Conservation (phyloP, 2,888 invertebrate genomes). For the Acanthacorydalis orientalis region DNA sequence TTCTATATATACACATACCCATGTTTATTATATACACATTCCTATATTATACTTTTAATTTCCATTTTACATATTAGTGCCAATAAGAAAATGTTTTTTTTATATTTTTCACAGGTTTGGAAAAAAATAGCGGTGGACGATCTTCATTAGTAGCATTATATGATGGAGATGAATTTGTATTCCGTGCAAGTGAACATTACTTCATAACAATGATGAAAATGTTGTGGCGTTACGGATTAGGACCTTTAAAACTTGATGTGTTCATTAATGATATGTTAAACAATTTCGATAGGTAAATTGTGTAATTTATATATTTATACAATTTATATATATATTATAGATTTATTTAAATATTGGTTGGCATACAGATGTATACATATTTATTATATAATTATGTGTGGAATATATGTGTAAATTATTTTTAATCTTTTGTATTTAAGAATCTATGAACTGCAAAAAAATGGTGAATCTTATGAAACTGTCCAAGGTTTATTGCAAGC, state of each 20-base stretch:
- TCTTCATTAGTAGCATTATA: constrained; percentile 25
- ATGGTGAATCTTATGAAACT: constrained; percentile 29
- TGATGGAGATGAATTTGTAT: constrained; percentile 34
- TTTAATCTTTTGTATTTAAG: constrained; percentile 21
- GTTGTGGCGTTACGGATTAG: constrained; percentile 37
- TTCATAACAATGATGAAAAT: constrained; percentile 27
- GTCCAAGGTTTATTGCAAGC: constrained; percentile 31
- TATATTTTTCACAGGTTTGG: constrained; percentile 19
- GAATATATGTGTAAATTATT: constrained; percentile 11
- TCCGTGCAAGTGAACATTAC: constrained; percentile 29
- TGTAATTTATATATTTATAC: neutral
- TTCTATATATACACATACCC: no score
- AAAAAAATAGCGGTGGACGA: constrained; percentile 11
- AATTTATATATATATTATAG: neutral
- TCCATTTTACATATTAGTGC: no score
- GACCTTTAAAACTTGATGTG: constrained; percentile 26
- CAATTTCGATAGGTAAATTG: constrained; percentile 22
- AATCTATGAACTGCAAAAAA: constrained; percentile 35
- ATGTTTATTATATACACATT: no score
- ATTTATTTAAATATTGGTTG: neutral
- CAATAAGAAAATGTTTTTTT: constrained; percentile 1
- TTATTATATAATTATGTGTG: no score
- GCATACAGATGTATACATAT: no score
- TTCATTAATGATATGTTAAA: constrained; percentile 23
- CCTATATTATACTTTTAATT: no score